Base-by-base conservation (phyloP, 2,888 invertebrate genomes). In the Calliphora vomitoria region DNA sequence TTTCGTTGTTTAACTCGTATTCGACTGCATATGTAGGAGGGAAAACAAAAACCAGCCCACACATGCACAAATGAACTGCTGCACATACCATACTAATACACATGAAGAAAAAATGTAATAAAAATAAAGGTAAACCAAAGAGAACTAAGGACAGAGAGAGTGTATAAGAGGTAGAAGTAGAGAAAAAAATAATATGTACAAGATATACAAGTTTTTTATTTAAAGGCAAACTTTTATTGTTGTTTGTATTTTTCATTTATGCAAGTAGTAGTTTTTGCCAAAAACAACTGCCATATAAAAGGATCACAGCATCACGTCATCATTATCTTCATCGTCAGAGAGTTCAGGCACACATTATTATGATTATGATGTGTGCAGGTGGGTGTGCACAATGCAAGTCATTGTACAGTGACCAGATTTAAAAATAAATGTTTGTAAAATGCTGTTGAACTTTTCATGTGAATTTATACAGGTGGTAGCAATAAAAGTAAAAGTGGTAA, bases 341-440 rank as follows among this genome's bases (percentile, higher is more conserved):
- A 72, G 25, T 41, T 66, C 38, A 50, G 64, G 25, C 44, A 47
- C 20, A 55, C 20, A 25, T 50, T 71, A 38, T 66, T 72, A 68
- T 79, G 66, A 79, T 84, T 79, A 74, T 68, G 74, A 68, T 41
- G 25, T 47, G n/a, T 47, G 44, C 13, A 55, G 8, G 18, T 55
- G 3, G 18, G 50, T 25, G 1, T 66, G 38, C 35, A 35, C 35
- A 35, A 35, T 55, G 38, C 8, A 64, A 13, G 10, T 20, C 0
- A 25, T 13, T 41, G 58, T n/a, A 69, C 69, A 69, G 66, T 74
- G 66, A 10, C 18, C 6, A 35, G 35, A 35, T 35, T 35, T 35
- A 44, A 44, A 10, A 10, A 44, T 13, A 44, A 4, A 44, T 11
- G 4, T 10, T 44, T 11, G 11, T 11, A 44, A 44, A 13, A 13